Percentiles rank a stretch among this genome's conserved stretches.
Evolutionary conservation across 2,797 vertebrate species (phyloP).

Genomic region (Euthynnus affinis): DNA sequence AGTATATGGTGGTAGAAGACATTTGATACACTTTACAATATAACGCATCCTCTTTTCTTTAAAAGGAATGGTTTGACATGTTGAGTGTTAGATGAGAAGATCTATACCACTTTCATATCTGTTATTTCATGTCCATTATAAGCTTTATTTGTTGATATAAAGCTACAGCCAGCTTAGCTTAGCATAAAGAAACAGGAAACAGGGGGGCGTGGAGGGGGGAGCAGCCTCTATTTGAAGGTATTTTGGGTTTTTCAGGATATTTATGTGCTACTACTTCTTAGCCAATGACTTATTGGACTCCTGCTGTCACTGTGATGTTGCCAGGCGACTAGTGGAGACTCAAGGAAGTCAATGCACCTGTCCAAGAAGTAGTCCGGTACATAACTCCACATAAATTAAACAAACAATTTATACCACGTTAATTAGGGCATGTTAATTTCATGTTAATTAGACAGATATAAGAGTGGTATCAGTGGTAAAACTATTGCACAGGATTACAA

Average conservation of each 20-base stretch:
- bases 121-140: background rate
- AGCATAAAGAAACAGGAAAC: background rate
- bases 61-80: background rate
- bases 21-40: background rate
- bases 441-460: background rate
- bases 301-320: background rate
- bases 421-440: too few relatives aligned
- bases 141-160: background rate
- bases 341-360: background rate
- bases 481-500: background rate
- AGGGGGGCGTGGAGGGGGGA: too few relatives aligned
- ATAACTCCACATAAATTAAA: background rate
- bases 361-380: background rate
- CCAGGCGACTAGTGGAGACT: background rate
- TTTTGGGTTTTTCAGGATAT: background rate
- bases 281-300: background rate
- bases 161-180: background rate
- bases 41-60: background rate
- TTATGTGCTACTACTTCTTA: background rate
- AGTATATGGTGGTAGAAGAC: background rate
- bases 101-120: background rate
- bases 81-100: accelerated
- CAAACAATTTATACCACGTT: background rate
- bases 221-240: too few relatives aligned
- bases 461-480: background rate